Conservation (phyloP, 30 jellyfish, hydroid and myxozoan genomes). For the Clytia hemisphaerica region DNA sequence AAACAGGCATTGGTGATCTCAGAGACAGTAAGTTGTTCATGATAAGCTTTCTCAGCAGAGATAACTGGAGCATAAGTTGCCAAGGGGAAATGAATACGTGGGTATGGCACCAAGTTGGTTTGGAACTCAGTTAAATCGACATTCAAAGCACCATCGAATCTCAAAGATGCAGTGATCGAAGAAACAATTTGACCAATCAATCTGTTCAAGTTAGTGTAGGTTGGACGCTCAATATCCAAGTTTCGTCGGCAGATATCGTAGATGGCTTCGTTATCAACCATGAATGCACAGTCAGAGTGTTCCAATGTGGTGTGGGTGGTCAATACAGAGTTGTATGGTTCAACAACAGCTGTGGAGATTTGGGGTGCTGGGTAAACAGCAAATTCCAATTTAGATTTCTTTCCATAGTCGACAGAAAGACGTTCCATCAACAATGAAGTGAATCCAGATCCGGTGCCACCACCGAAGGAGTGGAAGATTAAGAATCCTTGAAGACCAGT, state of each 20-base stretch:
- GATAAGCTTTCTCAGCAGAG: slow-evolving; percentile 29
- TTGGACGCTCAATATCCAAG: slow-evolving; percentile 29
- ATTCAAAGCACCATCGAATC: slow-evolving; percentile 39
- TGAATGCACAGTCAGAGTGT: slow-evolving; percentile 28
- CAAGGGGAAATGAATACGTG: slow-evolving; percentile 46
- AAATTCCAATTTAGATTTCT: slow-evolving; percentile 30
- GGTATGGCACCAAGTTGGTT: slow-evolving; percentile 40
- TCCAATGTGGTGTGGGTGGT: slow-evolving; percentile 28
- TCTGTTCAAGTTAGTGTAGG: slow-evolving; percentile 30
- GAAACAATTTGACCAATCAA: slow-evolving; percentile 35
- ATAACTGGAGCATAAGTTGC: slow-evolving; percentile 33
- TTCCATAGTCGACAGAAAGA: slow-evolving; percentile 35
- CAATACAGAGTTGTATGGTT: slow-evolving; percentile 34
- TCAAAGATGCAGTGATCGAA: slow-evolving; percentile 26
- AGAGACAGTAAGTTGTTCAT: background rate
- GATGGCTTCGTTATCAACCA: slow-evolving; percentile 27
- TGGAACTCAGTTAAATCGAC: slow-evolving; percentile 37
- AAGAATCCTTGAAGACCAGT: slow-evolving; percentile 31
- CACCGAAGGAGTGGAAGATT: slow-evolving; percentile 25
- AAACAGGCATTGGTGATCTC: slow-evolving; percentile 19
- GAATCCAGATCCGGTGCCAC: slow-evolving; percentile 46
- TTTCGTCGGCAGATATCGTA: slow-evolving; percentile 17
- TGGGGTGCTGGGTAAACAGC: slow-evolving; percentile 41
- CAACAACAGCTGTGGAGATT: slow-evolving; percentile 40
- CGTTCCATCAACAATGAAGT: slow-evolving; percentile 34